A percentile compares a stretch with the other conserved stretches of the same genome.
These are phyloP conservation scores for Acanthopleura granulata DNA, from an alignment of 2,888 invertebrate genomes.

Conservation along the genomic window DNA sequence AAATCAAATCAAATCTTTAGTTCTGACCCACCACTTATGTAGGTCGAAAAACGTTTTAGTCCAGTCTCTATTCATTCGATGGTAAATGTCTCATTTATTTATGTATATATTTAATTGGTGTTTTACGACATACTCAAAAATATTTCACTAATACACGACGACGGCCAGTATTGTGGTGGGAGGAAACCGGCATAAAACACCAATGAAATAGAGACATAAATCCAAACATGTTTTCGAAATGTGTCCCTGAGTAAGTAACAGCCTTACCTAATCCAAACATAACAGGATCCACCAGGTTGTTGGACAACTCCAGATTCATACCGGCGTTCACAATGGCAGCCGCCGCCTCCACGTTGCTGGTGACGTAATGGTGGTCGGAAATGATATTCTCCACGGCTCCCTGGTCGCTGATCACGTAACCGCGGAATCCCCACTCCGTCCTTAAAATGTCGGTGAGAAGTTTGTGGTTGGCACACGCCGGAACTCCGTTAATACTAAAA, in stretches of 20 bases:
- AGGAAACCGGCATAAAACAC: too few relatives aligned
- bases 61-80: too few relatives aligned
- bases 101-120: too few relatives aligned
- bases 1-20: too few relatives aligned
- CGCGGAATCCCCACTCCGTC: conserved; percentile 60
- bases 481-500: conserved; percentile 62
- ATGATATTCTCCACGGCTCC: conserved; percentile 59
- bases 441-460: conserved; percentile 60
- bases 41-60: too few relatives aligned
- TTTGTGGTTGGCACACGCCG: conserved; percentile 60
- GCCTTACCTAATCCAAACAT: background rate
- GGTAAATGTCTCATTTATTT: too few relatives aligned
- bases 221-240: too few relatives aligned
- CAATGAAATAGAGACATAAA: too few relatives aligned
- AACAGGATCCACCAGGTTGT: background rate
- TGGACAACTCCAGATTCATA: conserved; percentile 50
- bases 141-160: too few relatives aligned
- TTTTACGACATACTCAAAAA: too few relatives aligned
- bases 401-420: conserved; percentile 63
- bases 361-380: conserved; percentile 49
- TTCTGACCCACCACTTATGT: too few relatives aligned
- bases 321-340: conserved; percentile 55
- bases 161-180: too few relatives aligned
- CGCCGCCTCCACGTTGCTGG: conserved; percentile 47
- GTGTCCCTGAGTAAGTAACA: background rate